Base-by-base conservation (phyloP, 2,888 invertebrate genomes). In the Nephrocerus scutellatus region DNA sequence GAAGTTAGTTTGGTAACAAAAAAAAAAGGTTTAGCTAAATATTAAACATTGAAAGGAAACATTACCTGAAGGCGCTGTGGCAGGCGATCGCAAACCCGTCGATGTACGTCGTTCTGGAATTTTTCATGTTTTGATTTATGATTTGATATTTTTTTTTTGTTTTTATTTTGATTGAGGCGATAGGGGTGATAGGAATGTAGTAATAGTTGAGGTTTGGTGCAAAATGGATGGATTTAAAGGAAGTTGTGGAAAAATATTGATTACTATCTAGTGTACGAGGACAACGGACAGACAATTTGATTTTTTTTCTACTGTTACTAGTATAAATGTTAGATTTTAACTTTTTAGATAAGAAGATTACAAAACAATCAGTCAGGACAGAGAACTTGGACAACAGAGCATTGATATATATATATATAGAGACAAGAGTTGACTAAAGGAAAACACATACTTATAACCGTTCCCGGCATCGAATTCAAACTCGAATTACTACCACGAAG, bases 401-500 rank as follows among this genome's bases (percentile, higher is more conserved):
- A 36, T 28, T n/a, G 7, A 32, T 22, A 22, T 8, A 22, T 8
- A 16, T 13, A 21, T 19, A 6, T 29, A 20, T 36, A 25, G 20
- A 24, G 28, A 26, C 33, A 30, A 41, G 33, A n/a, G n/a, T 22
- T 20, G 35, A 13, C 28, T 15, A 36, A n/a, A n/a, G n/a, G n/a
- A 21, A 16, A 40, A 47, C 44, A 54, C 54, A 47, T 53, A 57
- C 57, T 56, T 52, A 53, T 52, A 44, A 53, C 52, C 44, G 47
- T 50, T 43, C 52, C 52, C 36, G 53, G 49, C 53, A 57, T 52
- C 33, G 57, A 55, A 43, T 56, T 55, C 35, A 57, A 48, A 49
- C 55, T 56, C 42, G 53, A 47, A 47, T 52, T 56, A 51, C 56
- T 57, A 44, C 56, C 56, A 50, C 56, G 54, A 32, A 56, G 48